Evolutionary conservation across 2,888 invertebrate genomes (phyloP), one percentile per base, ranked within the genome.

Genomic region (Glomeris marginata): DNA sequence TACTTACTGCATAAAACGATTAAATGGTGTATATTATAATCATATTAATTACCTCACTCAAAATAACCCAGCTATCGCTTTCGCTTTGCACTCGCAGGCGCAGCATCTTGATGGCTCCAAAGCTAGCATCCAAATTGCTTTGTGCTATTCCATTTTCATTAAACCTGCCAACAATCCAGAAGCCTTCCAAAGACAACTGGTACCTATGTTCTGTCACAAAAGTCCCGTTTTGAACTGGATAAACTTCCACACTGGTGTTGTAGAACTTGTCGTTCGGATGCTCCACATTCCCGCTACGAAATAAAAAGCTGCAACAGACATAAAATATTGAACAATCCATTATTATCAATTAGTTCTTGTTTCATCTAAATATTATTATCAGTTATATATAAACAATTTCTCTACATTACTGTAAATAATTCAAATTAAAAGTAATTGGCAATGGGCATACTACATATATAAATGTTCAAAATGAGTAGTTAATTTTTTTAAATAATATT

Each of bases 251-350:
- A 0, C 82, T 81, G 0, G 91, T 85, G 59, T 90, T 82, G 63
- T 81, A 80, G 63, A 94, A 83, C 60, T 80, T 81, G 69, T 94
- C 92, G 1, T 81, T 81, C 0, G 82, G 80, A 69, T 92, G 91
- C 60, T 90, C 86, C 0, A 79, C 77, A 66, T 91, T 92, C 22
- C 91, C 91, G 66, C 88, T 91, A 53, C 84, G 77, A 64, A 90
- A 83, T 53, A 78, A 72, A 69, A 77, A 88, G 59, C 84, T 85
- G 63, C 13, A 51, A 34, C 2, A n/a, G n/a, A 36, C 13, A 2
- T 18, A 41, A 10, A 52, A 46, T 10, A 51, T 34, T 53, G 10
- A 43, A 15, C 21, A 15, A 42, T 42, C 3, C 2, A 2, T 2
- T 6, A 6, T 6, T 38, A 38, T 5, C 8, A 6, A 6, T 38